Conservation (phyloP, 2,113 vertebrate species). For the Zosterops lateralis region DNA sequence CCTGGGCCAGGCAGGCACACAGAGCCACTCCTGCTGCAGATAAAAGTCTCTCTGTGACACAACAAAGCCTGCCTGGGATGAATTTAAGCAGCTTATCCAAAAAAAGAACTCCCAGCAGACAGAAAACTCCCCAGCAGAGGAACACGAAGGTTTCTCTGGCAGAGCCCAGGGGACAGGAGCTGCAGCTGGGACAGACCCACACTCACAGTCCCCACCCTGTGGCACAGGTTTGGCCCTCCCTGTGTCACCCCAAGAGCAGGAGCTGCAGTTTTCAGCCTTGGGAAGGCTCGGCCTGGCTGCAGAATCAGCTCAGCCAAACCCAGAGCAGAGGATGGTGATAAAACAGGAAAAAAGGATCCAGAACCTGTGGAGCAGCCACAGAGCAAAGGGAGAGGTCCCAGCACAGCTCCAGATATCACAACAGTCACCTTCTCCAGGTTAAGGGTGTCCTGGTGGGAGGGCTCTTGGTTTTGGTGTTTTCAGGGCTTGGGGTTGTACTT, state of each 20-base stretch:
- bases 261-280: not conserved
- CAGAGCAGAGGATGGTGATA: not conserved
- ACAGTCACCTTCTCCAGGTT: not conserved
- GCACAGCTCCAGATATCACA: not conserved
- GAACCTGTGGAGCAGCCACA: not conserved
- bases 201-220: not conserved
- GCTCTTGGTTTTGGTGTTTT: not conserved
- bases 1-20: no score
- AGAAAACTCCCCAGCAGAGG: not conserved
- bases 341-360: not conserved
- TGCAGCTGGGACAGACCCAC: not conserved
- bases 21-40: not conserved
- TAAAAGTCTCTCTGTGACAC: not conserved
- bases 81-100: not conserved
- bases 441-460: not conserved
- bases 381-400: not conserved
- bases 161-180: not conserved
- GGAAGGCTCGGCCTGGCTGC: not conserved
- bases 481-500: not conserved
- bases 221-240: not conserved
- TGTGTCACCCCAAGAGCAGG: not conserved
- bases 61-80: not conserved
- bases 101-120: not conserved
- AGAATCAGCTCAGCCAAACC: not conserved
- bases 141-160: fast-evolving